phyloP scores from a whole-genome alignment of 2,888 invertebrate species.

The Lumbricus terrestris region DNA sequence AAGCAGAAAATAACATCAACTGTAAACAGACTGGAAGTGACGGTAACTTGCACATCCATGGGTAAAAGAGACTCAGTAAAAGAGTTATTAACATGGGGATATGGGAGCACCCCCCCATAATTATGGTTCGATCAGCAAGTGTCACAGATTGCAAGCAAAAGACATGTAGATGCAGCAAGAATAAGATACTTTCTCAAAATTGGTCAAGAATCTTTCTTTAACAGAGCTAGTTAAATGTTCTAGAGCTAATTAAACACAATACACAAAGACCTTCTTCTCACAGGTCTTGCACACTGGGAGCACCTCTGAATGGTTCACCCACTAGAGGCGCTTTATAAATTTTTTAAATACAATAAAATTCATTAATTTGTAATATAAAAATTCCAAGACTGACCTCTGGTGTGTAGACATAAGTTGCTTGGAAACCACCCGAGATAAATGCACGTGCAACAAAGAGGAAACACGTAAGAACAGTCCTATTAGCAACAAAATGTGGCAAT shows the following conservation, averaged over 20 bases:
- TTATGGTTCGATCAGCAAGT: no score
- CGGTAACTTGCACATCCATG: neutral
- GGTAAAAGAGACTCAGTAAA: neutral
- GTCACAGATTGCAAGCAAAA: neutral
- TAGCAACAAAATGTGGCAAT: constrained; percentile 31
- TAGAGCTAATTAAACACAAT: no score
- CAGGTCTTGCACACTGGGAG: no score
- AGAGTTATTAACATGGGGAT: neutral
- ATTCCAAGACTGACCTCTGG: constrained; percentile 70
- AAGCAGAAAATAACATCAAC: neutral
- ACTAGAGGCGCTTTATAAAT: no score
- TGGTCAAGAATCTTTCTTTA: neutral
- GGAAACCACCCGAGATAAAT: constrained; percentile 89
- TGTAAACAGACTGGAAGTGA: neutral
- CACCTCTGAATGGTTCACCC: no score
- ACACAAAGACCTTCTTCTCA: no score
- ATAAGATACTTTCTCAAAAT: neutral
- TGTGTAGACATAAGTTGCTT: constrained; percentile 92
- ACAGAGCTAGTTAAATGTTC: no score
- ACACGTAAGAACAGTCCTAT: constrained; percentile 67
- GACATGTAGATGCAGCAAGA: neutral
- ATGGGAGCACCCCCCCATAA: no score
- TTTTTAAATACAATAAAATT: neutral
- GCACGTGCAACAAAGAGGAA: constrained; percentile 84
- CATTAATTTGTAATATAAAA: neutral